Evolutionary conservation across 2,113 vertebrate genomes (phyloP), one percentile per base, ranked within the genome.

Genomic region (Mastomys coucha): DNA sequence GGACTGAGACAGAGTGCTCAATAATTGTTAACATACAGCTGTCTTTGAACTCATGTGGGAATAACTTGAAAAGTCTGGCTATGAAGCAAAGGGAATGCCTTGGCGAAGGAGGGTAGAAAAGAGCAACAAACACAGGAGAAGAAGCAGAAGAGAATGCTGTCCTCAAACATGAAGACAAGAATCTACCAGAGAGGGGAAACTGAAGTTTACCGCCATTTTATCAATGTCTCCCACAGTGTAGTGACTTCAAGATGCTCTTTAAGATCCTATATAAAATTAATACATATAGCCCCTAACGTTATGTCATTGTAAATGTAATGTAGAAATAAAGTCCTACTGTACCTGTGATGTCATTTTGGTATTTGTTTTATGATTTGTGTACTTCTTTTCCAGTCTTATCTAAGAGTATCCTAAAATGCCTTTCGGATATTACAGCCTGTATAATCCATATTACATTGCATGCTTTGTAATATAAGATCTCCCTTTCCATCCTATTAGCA

Each of bases 281-380:
- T 89, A 8, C 39, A 12, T 60, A 9, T 24, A 69, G 12, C 4
- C 58, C 11, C 17, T 81, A 78, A 22, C 84, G 82, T 31, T n/a
- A 39, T 92, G 53, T 77, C 20, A 65, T 24, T 60, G 2, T 67
- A 90, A 95, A 96, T 14, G 73, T 93, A 58, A 88, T 81, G 63
- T 78, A 85, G 67, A 97, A n/a, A 93, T 89, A 82, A 96, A 80
- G 93, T 77, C 22, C 45, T 39, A 81, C 53, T 72, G 17, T 51
- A 36, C 7, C 31, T 76, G 4, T 69, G 28, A 72, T 72, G 33
- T 2, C 49, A 95, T 8, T 31, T 81, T 49, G 60, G 20, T 73
- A 93, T 81, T 81, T 91, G 58, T 85, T 88, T 95, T 95, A 80
- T 72, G 88, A 60, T 89, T 91, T 81, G 6, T 75, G n/a, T 53